Evolutionary conservation across 2,797 vertebrate species (phyloP).

Genomic region (Macropus fuliginosus): DNA sequence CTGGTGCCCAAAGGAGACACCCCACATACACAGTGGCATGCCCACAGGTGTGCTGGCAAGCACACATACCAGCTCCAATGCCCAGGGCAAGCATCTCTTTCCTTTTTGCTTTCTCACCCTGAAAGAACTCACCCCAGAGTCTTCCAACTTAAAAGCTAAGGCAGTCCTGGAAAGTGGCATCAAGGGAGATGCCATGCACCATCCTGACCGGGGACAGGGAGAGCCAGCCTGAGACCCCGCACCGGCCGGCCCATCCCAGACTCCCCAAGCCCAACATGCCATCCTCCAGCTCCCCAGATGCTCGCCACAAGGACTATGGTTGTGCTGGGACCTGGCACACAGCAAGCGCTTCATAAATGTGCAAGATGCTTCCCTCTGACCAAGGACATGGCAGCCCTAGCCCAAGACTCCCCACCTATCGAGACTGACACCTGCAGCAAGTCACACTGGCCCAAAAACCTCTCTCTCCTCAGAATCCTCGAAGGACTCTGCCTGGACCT

Average conservation of each 20-base stretch:
- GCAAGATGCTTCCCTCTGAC: too few species aligned
- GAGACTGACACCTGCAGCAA: too few species aligned
- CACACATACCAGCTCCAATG: accelerated
- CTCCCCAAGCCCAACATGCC: too few species aligned
- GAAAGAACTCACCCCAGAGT: not conserved
- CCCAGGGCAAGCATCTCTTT: not conserved
- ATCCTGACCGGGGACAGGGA: not conserved
- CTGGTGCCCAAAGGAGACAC: accelerated
- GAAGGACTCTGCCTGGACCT: not conserved
- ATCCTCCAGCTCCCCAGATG: not conserved
- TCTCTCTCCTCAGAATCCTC: too few species aligned
- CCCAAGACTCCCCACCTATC: not conserved
- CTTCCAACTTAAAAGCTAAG: not conserved
- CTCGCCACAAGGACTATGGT: not conserved
- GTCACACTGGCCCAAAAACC: not conserved
- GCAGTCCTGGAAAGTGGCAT: not conserved
- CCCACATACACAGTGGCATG: not conserved
- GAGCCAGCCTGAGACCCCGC: too few species aligned
- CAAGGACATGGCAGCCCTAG: too few species aligned
- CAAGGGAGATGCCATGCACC: too few species aligned
- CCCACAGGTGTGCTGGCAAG: not conserved
- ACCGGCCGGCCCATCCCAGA: too few species aligned
- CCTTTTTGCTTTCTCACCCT: not conserved
- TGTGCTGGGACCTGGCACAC: not conserved
- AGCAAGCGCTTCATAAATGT: not conserved